Conservation (phyloP, 2,888 invertebrate species). For the Penaeus monodon region DNA sequence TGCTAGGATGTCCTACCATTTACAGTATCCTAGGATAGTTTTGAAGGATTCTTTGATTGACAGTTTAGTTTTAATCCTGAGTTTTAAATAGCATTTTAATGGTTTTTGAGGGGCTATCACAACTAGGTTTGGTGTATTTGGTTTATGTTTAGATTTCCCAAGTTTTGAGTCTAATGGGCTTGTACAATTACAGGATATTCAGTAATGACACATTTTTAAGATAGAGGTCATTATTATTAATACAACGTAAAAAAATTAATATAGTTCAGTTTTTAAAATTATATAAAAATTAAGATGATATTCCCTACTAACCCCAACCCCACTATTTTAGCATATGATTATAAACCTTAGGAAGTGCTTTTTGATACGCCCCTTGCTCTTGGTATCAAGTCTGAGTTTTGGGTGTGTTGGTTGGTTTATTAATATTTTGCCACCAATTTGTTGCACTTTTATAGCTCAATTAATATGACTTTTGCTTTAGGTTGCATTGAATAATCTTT, state of each 20-base stretch:
- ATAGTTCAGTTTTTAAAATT: too few relatives aligned
- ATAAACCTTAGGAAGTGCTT: slow-evolving; percentile 38
- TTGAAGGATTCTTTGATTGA: slow-evolving; percentile 50
- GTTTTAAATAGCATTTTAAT: slow-evolving; percentile 28
- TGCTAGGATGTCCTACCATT: slow-evolving; percentile 50
- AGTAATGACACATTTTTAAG: too few relatives aligned
- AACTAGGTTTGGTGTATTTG: slow-evolving; percentile 6
- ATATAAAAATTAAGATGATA: too few relatives aligned
- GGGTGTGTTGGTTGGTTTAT: slow-evolving; percentile 55
- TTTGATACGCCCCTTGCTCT: slow-evolving; percentile 28
- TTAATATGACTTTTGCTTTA: slow-evolving; percentile 52
- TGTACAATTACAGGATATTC: slow-evolving; percentile 26
- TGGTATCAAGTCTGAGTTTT: slow-evolving; percentile 45
- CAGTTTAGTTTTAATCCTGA: slow-evolving; percentile 27
- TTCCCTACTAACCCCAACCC: too few relatives aligned
- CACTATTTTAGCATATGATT: too few relatives aligned
- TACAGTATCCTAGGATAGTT: slow-evolving; percentile 57
- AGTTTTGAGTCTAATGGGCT: slow-evolving; percentile 3
- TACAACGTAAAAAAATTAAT: too few relatives aligned
- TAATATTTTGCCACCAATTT: slow-evolving; percentile 45
- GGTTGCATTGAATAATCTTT: slow-evolving; percentile 37
- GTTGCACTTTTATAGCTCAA: slow-evolving; percentile 57
- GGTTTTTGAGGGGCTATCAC: slow-evolving; percentile 44
- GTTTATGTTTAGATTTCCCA: slow-evolving; percentile 33
- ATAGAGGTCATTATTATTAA: too few relatives aligned